Conservation (phyloP, 2,888 invertebrate species). For the Baronia brevicornis region DNA sequence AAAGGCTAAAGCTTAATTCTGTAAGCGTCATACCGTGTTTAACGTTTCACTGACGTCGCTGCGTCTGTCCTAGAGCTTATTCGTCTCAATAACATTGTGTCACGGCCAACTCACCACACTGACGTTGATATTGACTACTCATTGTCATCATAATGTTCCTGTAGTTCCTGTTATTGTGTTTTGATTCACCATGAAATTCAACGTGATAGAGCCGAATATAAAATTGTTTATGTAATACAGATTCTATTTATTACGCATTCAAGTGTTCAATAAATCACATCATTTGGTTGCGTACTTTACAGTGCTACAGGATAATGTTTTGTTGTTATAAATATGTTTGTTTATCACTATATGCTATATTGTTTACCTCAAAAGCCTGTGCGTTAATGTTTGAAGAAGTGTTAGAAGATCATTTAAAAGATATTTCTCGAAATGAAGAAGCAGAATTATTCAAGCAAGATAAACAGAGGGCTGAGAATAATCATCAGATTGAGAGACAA, state of each 20-base stretch:
- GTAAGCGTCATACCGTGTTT: constrained; percentile 1
- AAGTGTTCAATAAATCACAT: constrained; percentile 33
- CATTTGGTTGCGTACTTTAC: constrained; percentile 11
- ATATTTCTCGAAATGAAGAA: constrained; percentile 56
- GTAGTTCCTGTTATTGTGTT: constrained; percentile 72
- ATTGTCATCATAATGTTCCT: constrained; percentile 54
- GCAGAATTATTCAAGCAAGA: constrained; percentile 57
- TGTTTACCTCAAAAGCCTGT: constrained; percentile 38
- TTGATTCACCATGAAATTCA: constrained; percentile 63
- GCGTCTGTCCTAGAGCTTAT: constrained; percentile 32
- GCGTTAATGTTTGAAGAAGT: constrained; percentile 60
- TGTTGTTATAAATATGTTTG: constrained; percentile 35
- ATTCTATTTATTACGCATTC: constrained; percentile 43
- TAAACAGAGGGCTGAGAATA: constrained; percentile 62
- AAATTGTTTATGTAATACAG: constrained; percentile 49
- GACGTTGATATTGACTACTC: constrained; percentile 30
- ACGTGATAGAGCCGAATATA: constrained; percentile 58
- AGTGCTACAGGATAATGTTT: constrained; percentile 53
- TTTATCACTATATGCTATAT: constrained; percentile 36
- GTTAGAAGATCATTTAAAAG: constrained; percentile 65
- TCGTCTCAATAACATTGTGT: constrained; percentile 50
- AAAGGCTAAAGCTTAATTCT: too few relatives aligned
- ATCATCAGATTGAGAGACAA: constrained; percentile 58
- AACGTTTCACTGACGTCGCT: constrained; percentile 53
- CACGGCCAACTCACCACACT: constrained; percentile 46